Percentiles rank a stretch among this genome's conserved stretches.
These are phyloP conservation scores for Saccostrea cuccullata DNA, from an alignment of 1,140 invertebrate genomes.

Conservation along the genomic window DNA sequence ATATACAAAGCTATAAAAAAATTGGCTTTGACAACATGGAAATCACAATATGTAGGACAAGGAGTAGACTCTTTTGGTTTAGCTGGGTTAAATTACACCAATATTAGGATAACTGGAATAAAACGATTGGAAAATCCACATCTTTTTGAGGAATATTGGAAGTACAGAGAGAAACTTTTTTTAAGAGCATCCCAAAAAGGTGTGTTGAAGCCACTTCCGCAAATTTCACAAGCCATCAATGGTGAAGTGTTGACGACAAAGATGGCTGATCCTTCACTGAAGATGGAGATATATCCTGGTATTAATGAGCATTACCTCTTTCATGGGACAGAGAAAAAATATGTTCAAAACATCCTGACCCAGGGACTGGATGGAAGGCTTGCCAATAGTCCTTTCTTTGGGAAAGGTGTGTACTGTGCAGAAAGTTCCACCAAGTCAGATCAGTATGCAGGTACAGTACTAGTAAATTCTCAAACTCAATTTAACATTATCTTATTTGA, in stretches of 20 bases:
- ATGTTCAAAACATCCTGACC: constrained; percentile 9
- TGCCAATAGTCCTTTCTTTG: neutral
- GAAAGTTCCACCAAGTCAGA: constrained; percentile 32
- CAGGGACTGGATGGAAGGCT: constrained; percentile 30
- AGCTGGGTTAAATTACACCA: constrained; percentile 44
- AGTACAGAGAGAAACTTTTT: constrained; percentile 42
- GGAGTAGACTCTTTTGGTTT: constrained; percentile 57
- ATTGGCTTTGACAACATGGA: constrained; percentile 55
- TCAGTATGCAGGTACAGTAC: constrained; percentile 33
- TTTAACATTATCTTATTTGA: too few species aligned
- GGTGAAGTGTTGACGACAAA: neutral
- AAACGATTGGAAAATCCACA: constrained; percentile 61
- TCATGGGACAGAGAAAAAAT: constrained; percentile 40
- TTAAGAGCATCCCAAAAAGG: neutral
- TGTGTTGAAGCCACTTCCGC: neutral
- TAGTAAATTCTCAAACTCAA: too few species aligned
- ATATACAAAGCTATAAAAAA: constrained; percentile 34
- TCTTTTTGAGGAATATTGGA: constrained; percentile 56
- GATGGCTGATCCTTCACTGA: neutral
- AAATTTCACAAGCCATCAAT: neutral
- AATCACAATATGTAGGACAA: constrained; percentile 48
- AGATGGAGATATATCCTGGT: constrained; percentile 21
- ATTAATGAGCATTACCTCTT: constrained; percentile 43
- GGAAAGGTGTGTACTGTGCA: constrained; percentile 6
- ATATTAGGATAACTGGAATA: constrained; percentile 55